These are phyloP conservation scores for Microtus ochrogaster DNA, from an alignment of 2,113 vertebrate genomes.

Conservation along the genomic window DNA sequence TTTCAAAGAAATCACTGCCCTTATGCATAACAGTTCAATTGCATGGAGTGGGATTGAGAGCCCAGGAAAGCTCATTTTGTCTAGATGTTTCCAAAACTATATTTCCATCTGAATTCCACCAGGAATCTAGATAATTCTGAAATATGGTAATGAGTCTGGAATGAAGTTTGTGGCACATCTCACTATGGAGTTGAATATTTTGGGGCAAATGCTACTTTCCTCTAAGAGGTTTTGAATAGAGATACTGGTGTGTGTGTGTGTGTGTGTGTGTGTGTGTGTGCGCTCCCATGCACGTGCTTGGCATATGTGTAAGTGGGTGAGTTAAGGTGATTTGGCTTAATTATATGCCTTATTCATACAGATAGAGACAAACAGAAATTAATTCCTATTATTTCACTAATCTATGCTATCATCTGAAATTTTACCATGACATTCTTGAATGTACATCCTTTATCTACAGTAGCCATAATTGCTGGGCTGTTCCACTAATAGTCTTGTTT, in stretches of 20 bases:
- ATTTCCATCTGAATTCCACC: not conserved
- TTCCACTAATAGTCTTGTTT: not conserved
- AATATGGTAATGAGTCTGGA: not conserved
- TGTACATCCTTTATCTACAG: constrained; percentile 30
- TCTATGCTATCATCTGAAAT: constrained; percentile 42
- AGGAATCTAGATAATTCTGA: not conserved
- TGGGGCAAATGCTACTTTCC: not conserved
- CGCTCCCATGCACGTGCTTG: rapidly evolving
- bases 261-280: not conserved
- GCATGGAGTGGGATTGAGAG: not conserved
- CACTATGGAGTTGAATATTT: not conserved
- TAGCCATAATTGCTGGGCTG: constrained; percentile 32
- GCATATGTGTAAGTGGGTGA: constrained; percentile 52
- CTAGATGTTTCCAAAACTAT: not conserved
- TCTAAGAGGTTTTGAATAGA: constrained; percentile 1
- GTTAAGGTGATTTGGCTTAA: constrained; percentile 74
- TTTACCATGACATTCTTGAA: constrained; percentile 37
- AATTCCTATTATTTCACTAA: constrained; percentile 73
- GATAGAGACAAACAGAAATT: constrained; percentile 77
- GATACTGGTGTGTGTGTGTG: not conserved
- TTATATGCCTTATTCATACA: constrained; percentile 66
- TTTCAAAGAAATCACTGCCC: no score
- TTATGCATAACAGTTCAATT: no score
- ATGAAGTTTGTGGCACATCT: not conserved
- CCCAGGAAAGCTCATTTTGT: no score